phyloP scores from a whole-genome alignment of 2,888 invertebrate species.

The Mythimna albipuncta region DNA sequence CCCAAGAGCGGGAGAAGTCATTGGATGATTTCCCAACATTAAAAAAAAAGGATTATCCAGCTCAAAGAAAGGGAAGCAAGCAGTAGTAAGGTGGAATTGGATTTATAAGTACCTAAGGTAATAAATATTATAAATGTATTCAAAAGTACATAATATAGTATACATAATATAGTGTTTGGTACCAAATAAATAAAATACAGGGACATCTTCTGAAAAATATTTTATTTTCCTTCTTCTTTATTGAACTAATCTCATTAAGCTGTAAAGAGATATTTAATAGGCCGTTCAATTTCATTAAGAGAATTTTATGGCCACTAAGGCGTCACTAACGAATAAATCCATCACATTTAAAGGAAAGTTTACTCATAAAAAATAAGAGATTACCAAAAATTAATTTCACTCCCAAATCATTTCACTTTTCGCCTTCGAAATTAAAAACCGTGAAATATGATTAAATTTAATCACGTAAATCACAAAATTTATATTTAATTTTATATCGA shows the following conservation, averaged over 20 bases:
- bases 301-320: conserved; percentile 32
- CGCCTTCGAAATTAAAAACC: conserved; percentile 16
- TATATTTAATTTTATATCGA: conserved; percentile 27
- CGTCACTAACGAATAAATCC: conserved; percentile 38
- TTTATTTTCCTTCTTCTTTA: not conserved
- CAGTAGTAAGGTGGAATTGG: too few relatives aligned
- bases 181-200: too few relatives aligned
- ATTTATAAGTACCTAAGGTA: too few relatives aligned
- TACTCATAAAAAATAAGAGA: conserved; percentile 24
- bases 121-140: too few relatives aligned
- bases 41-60: too few relatives aligned
- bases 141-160: too few relatives aligned
- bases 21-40: too few relatives aligned
- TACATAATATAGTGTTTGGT: too few relatives aligned
- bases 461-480: conserved; percentile 6
- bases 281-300: conserved; percentile 23
- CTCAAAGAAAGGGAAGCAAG: too few relatives aligned
- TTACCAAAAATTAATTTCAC: conserved; percentile 28
- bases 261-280: not conserved
- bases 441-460: conserved; percentile 33
- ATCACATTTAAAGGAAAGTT: conserved; percentile 41
- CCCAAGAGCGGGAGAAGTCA: too few relatives aligned
- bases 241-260: conserved; percentile 1
- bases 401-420: conserved; percentile 51
- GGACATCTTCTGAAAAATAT: too few relatives aligned